Conservation (phyloP, 2,797 vertebrate species). For the Acanthornis magna region DNA sequence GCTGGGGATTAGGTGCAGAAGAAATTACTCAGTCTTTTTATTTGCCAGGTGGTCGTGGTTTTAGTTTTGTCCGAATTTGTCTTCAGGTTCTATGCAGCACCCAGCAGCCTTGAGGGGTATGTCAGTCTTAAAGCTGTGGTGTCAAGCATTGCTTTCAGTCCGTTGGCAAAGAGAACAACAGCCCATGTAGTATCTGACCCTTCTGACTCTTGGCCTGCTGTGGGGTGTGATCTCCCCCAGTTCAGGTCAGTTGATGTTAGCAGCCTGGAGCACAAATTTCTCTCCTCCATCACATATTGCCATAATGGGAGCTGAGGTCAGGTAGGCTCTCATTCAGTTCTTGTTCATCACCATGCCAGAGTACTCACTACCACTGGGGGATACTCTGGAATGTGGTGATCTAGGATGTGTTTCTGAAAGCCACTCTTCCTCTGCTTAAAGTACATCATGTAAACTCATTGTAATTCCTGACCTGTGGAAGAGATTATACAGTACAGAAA, state of each 20-base stretch:
- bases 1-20: background rate
- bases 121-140: background rate
- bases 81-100: background rate
- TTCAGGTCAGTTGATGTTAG: background rate
- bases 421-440: background rate
- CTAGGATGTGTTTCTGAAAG: background rate
- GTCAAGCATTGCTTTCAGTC: background rate
- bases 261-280: background rate
- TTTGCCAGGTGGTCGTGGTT: background rate
- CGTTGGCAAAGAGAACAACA: background rate
- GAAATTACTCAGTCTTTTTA: background rate
- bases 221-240: background rate
- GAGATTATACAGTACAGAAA: too few species aligned
- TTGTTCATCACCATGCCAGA: background rate
- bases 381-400: background rate
- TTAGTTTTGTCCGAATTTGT: background rate
- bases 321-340: background rate
- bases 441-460: background rate
- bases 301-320: background rate
- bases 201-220: background rate
- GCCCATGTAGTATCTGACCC: background rate
- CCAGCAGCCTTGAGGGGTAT: accelerated
- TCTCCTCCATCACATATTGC: background rate
- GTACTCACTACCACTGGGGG: background rate
- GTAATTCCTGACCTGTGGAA: background rate